Evolutionary conservation across 2,888 invertebrate species (phyloP), one percentile per base, ranked within the genome.

Genomic region (Platynereis dumerilii): DNA sequence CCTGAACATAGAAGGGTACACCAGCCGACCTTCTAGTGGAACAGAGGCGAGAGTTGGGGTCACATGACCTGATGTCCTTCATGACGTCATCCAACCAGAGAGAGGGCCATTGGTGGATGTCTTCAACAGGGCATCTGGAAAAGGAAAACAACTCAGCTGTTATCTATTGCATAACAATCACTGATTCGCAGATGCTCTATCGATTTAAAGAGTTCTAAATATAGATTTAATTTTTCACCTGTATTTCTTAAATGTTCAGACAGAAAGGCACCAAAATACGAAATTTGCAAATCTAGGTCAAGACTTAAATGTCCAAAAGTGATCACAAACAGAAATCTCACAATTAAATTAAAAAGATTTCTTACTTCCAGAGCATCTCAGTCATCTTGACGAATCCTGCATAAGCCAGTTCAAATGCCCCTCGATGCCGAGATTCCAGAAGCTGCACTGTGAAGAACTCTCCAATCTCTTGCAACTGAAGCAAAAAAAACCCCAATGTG

Each of bases 351-450:
- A 52, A 20, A 52, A 52, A 52, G 7, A 10, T 22, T 52, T 60
- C 72, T 70, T 72, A 88, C 85, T 84, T 87, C 90, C 90, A 91
- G 28, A 91, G 87, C 82, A 90, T 88, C 0, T 87, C 84, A 71
- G 93, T 90, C 55, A 95, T 85, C 76, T 89, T 88, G 1, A 89
- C 88, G 85, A 96, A 96, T 0, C 94, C 96, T 15, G 93, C 90
- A 79, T 93, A 93, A 0, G 94, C 94, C 84, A 96, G 93, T 80
- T 98, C 97, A 84, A 97, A 96, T n/a, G 97, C 97, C 1, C 98
- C 98, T 67, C 96, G 87, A 84, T 98, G 98, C 81, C 94, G 93
- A 0, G 94, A 92, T 66, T 86, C 85, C 52, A 86, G 80, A 67
- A 88, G 69, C 68, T 81, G 82, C 2, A 67, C 74, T n/a, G 72